A percentile compares a stretch with the other conserved stretches of the same genome.
These are phyloP conservation scores for Microdon myrmicae DNA, from an alignment of 2,888 invertebrate genomes.

Conservation along the genomic window DNA sequence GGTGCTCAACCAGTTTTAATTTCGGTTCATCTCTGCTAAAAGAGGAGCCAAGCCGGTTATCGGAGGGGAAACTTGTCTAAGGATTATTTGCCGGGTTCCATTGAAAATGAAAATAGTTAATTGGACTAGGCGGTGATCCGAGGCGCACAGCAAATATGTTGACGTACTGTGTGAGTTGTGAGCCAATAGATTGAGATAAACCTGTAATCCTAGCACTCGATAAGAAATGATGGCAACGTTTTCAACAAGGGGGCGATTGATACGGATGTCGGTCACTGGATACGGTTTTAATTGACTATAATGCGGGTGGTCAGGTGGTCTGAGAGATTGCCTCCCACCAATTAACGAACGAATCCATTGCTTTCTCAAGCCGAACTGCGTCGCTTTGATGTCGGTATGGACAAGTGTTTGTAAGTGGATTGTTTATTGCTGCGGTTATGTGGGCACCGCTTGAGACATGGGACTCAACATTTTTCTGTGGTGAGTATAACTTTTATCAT, in stretches of 20 bases:
- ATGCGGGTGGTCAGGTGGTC: conserved; percentile 32
- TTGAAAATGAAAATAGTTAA: conserved; percentile 42
- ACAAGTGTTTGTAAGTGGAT: no score
- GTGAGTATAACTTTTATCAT: no score
- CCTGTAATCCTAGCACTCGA: conserved; percentile 22
- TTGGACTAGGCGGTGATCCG: conserved; percentile 12
- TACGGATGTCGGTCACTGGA: conserved; percentile 10
- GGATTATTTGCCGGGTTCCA: conserved; percentile 22
- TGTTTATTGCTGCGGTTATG: no score
- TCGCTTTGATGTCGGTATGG: no score
- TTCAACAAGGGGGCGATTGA: conserved; percentile 32
- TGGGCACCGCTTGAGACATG: no score
- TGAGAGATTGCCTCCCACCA: background rate
- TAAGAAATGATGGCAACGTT: conserved; percentile 21
- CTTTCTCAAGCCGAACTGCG: no score
- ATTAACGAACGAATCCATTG: background rate
- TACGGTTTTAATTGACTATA: conserved; percentile 36
- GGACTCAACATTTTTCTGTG: no score
- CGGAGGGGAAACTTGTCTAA: conserved; percentile 9
- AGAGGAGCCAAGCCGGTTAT: conserved; percentile 40
- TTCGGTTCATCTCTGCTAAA: conserved; percentile 19
- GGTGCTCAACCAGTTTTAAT: no score
- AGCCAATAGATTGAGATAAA: conserved; percentile 9
- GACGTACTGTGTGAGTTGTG: conserved; percentile 16
- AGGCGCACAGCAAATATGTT: conserved; percentile 22